Evolutionary conservation across 2,113 vertebrate genomes (phyloP).

Genomic region (Oxyruncus cristatus): DNA sequence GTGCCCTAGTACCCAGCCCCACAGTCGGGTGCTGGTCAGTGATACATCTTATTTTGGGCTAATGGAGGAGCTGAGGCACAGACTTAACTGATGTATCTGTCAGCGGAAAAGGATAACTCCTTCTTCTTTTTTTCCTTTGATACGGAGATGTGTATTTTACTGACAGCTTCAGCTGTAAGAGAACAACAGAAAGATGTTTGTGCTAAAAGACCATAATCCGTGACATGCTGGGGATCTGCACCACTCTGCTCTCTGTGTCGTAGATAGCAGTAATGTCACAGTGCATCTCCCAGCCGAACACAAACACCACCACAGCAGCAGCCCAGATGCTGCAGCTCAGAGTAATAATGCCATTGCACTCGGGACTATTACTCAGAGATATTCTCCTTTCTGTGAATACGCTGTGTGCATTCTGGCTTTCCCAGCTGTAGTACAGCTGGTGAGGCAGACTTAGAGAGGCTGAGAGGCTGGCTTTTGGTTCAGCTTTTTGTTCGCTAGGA

Average conservation of each 20-base stretch:
- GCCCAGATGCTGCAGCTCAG: background rate
- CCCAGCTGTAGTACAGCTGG: background rate
- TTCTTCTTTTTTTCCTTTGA: background rate
- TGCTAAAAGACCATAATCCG: background rate
- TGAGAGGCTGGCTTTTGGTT: background rate
- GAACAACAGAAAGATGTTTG: conserved; percentile 24
- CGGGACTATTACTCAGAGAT: background rate
- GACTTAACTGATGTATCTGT: background rate
- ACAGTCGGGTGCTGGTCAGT: background rate
- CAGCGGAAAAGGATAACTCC: background rate
- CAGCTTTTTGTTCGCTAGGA: background rate
- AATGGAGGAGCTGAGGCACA: background rate
- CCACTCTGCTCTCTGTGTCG: background rate
- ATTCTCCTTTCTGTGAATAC: background rate
- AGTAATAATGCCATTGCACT: background rate
- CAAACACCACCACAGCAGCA: background rate
- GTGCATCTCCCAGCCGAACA: background rate
- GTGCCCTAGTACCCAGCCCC: background rate
- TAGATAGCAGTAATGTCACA: conserved; percentile 10
- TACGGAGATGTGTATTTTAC: background rate
- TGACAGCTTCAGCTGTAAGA: conserved; percentile 24
- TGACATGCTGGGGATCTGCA: background rate
- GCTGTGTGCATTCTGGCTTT: background rate
- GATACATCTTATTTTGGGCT: background rate
- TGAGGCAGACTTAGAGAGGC: background rate